Percentiles rank a stretch among this genome's conserved stretches.
Conservation (phyloP, 2,113 vertebrate species). For the Trematomus loennbergii region DNA sequence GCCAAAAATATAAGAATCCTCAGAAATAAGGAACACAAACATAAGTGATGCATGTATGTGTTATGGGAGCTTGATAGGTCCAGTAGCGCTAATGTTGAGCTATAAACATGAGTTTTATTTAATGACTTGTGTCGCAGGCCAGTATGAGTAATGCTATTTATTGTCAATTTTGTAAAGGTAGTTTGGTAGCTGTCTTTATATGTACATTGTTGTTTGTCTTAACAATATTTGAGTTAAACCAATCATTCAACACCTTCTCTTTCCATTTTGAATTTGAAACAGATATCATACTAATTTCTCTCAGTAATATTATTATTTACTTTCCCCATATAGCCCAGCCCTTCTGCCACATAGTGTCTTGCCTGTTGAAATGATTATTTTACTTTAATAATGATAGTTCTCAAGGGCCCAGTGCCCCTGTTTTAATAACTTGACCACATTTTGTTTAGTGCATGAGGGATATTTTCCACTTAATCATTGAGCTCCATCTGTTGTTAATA, state of each 20-base stretch:
- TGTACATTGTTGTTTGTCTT: background rate
- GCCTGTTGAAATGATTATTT: conserved; percentile 1
- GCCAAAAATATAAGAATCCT: background rate
- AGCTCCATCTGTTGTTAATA: conserved; percentile 51
- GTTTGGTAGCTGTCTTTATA: background rate
- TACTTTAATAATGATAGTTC: background rate
- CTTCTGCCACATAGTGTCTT: conserved; percentile 2
- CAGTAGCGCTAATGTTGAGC: background rate
- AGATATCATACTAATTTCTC: background rate
- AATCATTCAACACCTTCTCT: background rate
- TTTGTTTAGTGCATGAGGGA: background rate
- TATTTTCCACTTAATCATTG: conserved; percentile 25
- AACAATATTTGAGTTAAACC: background rate
- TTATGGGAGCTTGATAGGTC: background rate
- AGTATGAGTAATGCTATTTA: background rate
- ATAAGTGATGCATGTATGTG: background rate
- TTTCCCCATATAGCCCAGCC: background rate
- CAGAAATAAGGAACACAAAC: too few relatives aligned
- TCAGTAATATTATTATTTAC: background rate
- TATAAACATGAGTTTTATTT: background rate
- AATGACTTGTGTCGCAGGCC: background rate
- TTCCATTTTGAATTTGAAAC: background rate
- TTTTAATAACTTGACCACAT: conserved; percentile 12
- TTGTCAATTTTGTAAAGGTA: background rate
- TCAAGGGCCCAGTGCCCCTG: background rate